Percentiles rank a stretch among this genome's conserved stretches.
These are phyloP conservation scores for Diadema setosum DNA, from an alignment of 35 echinoderm and acorn worm genomes.

Conservation along the genomic window DNA sequence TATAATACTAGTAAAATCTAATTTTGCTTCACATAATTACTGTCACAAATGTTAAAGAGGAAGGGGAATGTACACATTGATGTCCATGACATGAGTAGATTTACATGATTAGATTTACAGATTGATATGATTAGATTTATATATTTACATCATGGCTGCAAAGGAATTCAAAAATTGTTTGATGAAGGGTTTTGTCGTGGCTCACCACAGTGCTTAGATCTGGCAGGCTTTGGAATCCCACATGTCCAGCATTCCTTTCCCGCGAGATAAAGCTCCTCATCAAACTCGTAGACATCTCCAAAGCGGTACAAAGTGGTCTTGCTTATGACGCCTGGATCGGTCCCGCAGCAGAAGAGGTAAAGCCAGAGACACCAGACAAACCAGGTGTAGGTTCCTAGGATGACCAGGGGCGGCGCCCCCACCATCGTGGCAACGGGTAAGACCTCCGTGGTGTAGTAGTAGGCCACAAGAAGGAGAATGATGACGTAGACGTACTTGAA, in stretches of 20 bases:
- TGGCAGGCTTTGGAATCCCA: conserved; percentile 69
- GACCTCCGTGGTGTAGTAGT: conserved; percentile 16
- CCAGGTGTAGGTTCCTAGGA: conserved; percentile 13
- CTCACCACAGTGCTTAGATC: conserved; percentile 94
- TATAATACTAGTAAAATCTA: too few relatives aligned
- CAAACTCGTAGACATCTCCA: conserved; percentile 36
- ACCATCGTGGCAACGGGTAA: background rate
- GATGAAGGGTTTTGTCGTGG: too few relatives aligned
- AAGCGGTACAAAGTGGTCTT: background rate
- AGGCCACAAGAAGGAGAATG: conserved; percentile 6
- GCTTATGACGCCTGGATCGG: conserved; percentile 68
- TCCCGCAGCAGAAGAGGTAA: conserved; percentile 39
- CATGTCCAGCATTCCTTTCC: conserved; percentile 50
- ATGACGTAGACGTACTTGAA: conserved; percentile 69
- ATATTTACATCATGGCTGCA: background rate
- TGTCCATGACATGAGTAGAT: too few relatives aligned
- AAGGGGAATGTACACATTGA: too few relatives aligned
- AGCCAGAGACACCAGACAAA: conserved; percentile 39
- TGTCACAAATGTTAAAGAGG: too few relatives aligned
- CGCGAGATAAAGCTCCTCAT: conserved; percentile 38
- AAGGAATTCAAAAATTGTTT: background rate
- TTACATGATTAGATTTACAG: too few relatives aligned
- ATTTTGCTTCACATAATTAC: too few relatives aligned
- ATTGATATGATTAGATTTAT: background rate
- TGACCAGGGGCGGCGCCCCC: background rate